Evolutionary conservation across 1,140 invertebrate species (phyloP).

Genomic region (Drosophila ananassae): DNA sequence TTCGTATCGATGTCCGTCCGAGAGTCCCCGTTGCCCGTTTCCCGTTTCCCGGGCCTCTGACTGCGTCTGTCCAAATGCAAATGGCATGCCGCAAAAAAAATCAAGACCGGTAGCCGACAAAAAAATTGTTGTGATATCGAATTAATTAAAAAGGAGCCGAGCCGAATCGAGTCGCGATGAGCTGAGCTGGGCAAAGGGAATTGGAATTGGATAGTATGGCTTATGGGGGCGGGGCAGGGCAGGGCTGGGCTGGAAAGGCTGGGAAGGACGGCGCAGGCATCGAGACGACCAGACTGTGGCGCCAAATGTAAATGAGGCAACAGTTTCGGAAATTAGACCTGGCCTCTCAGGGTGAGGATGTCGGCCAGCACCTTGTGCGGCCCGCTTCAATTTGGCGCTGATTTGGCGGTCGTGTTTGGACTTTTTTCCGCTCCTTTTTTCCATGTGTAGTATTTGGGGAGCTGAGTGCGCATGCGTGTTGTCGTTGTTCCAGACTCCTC

Average conservation of each 20-base stretch:
- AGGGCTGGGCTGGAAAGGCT: not conserved
- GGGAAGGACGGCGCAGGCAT: not conserved
- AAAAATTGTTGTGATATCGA: constrained; percentile 80
- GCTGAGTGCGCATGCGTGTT: constrained; percentile 76
- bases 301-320: constrained; percentile 79
- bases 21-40: constrained; percentile 15
- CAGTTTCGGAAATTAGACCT: constrained; percentile 69
- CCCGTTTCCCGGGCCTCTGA: not conserved
- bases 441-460: constrained; percentile 12
- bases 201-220: constrained; percentile 22
- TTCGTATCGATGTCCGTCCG: constrained; percentile 69
- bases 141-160: constrained; percentile 75
- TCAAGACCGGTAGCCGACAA: constrained; percentile 78
- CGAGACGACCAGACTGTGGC: constrained; percentile 32
- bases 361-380: constrained; percentile 72
- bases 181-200: constrained; percentile 36
- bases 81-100: constrained; percentile 68
- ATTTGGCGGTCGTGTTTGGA: constrained; percentile 75
- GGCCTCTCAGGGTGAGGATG: constrained; percentile 16
- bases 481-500: constrained; percentile 35
- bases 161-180: constrained; percentile 6
- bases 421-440: constrained; percentile 17
- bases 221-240: not conserved
- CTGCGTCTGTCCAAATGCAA: constrained; percentile 65
- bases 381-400: constrained; percentile 77